Evolutionary conservation across 2,888 invertebrate genomes (phyloP).

Genomic region (Megalurothrips usitatus): DNA sequence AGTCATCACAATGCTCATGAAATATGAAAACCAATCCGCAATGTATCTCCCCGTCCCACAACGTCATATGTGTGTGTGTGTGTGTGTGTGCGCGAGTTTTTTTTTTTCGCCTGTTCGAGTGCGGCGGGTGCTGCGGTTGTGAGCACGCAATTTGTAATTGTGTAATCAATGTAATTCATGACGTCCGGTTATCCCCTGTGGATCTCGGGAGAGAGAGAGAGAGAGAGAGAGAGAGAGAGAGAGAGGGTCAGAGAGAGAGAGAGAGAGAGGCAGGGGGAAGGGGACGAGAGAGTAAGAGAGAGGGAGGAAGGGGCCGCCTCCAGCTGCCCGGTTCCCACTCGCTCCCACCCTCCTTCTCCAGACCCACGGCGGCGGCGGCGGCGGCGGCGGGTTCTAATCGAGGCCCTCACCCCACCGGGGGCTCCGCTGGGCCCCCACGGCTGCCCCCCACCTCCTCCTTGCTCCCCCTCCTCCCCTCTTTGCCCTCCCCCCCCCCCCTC

Average conservation of each 20-base stretch:
- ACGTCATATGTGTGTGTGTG: too few relatives aligned
- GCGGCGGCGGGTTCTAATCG: neutral
- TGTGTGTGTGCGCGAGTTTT: too few relatives aligned
- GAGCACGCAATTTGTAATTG: neutral
- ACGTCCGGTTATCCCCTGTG: neutral
- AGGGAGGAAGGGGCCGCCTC: neutral
- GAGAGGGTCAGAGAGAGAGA: slow-evolving; percentile 1
- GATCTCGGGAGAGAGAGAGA: neutral
- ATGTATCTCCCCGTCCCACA: neutral
- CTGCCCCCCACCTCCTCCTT: neutral
- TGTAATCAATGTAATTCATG: slow-evolving; percentile 6
- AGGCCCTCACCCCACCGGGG: neutral
- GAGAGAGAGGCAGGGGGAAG: neutral
- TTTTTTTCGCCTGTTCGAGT: too few relatives aligned
- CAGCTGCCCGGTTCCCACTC: slow-evolving; percentile 9
- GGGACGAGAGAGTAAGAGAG: neutral
- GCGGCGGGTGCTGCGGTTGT: too few relatives aligned
- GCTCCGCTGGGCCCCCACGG: neutral
- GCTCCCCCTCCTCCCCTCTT: neutral
- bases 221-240: slow-evolving; percentile 14
- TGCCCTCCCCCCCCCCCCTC: neutral
- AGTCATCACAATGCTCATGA: too few relatives aligned
- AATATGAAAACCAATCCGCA: neutral
- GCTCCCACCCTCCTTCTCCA: neutral
- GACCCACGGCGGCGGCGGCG: neutral